Evolutionary conservation across 2,797 vertebrate genomes (phyloP).

Genomic region (Artibeus lituratus): DNA sequence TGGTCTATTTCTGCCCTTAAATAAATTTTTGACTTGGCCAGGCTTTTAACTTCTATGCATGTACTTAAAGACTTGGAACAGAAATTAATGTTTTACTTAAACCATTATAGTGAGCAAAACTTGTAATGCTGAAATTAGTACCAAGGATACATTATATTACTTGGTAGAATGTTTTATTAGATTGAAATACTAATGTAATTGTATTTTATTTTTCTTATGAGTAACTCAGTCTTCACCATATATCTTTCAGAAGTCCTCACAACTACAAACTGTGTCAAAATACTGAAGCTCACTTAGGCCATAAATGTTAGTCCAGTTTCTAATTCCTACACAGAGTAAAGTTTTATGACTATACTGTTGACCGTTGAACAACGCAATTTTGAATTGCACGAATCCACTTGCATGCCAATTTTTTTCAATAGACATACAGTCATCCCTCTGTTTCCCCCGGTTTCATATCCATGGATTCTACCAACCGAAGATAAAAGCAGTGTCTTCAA

Average conservation of each 20-base stretch:
- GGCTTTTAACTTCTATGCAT: background rate
- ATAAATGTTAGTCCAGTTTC: background rate
- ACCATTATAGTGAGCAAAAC: background rate
- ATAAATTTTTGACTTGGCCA: background rate
- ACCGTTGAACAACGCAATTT: too few species aligned
- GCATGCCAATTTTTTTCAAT: background rate
- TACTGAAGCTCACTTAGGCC: background rate
- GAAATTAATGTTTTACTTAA: background rate
- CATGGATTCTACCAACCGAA: background rate
- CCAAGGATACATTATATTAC: background rate
- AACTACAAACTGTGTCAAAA: background rate
- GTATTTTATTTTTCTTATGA: background rate
- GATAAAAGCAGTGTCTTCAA: background rate
- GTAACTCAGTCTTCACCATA: accelerated
- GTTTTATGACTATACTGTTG: background rate
- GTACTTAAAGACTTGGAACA: background rate
- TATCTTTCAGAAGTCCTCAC: background rate
- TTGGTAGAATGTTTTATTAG: background rate
- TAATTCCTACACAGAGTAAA: background rate
- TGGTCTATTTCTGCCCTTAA: background rate
- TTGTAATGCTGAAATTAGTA: background rate
- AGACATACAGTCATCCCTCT: background rate
- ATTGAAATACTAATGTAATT: background rate
- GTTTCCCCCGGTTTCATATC: background rate
- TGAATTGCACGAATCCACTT: background rate